These are phyloP conservation scores for Cherax destructor DNA, from an alignment of 1,140 invertebrate species.

Conservation along the genomic window DNA sequence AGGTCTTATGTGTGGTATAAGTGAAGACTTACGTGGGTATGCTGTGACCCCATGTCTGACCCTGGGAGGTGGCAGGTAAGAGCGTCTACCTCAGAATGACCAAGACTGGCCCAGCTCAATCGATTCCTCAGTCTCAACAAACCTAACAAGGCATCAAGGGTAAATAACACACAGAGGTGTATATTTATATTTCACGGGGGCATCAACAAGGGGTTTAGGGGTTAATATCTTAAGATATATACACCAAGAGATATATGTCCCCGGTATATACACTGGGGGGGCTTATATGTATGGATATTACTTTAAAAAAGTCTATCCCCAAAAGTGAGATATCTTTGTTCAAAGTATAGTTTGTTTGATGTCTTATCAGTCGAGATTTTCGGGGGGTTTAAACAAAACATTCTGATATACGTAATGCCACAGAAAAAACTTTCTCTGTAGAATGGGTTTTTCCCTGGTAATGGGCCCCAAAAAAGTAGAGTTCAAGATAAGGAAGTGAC, in stretches of 20 bases:
- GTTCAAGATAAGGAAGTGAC: background rate
- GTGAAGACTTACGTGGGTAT: constrained; percentile 57
- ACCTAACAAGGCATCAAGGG: constrained; percentile 20
- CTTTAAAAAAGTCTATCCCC: too few relatives aligned
- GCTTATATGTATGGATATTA: too few relatives aligned
- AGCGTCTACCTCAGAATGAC: constrained; percentile 65
- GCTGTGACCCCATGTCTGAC: constrained; percentile 58
- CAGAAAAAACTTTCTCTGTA: background rate
- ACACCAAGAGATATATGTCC: too few relatives aligned
- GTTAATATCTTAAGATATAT: background rate
- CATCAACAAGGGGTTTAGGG: too few relatives aligned
- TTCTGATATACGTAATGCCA: background rate
- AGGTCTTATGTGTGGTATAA: background rate
- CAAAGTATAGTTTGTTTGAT: background rate
- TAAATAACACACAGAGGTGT: too few relatives aligned
- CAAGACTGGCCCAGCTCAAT: constrained; percentile 62
- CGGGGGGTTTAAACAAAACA: background rate
- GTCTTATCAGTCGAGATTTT: background rate
- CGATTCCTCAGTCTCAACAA: constrained; percentile 71
- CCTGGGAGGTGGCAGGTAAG: constrained; percentile 69
- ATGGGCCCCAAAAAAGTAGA: background rate
- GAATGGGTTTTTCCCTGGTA: background rate
- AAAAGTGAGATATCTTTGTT: too few relatives aligned
- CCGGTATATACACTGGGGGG: too few relatives aligned
- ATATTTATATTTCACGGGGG: too few relatives aligned